Base-by-base conservation (phyloP, 2,888 invertebrate species). In the Pardosa pseudoannulata region DNA sequence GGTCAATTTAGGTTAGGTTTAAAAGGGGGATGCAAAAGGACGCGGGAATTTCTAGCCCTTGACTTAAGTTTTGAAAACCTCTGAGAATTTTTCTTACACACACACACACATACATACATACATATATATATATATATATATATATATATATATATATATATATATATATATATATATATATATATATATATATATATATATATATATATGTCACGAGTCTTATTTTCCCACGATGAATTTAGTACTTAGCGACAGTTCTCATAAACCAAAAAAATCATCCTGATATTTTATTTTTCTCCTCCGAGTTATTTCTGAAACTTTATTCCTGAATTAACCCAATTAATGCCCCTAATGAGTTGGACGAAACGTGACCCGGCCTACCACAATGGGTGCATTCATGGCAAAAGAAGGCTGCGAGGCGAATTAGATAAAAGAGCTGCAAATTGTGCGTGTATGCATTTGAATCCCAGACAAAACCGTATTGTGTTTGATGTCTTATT, bases 341-440 rank as follows among this genome's bases (percentile, higher is more conserved):
- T 56, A 56, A 56, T 56, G 23, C 11, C 23, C 3, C 1, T 56
- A 56, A 56, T 56, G 56, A 56, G 56, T 56, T 16, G 23, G 6
- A 0, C 23, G 56, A 19, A 56, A 56, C 11, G 3, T 23, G 19
- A 56, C 23, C 23, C 23, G 6, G 23, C 19, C 16, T 2, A 2
- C 46, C 19, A 56, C 56, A 56, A 56, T 23, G 56, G 23, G 23
- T 9, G 5, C 23, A 56, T 56, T 56, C 23, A 56, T 56, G 23
- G 3, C 23, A 2, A 11, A 2, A 3, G 6, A 23, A 56, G 19
- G 56, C n/a, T 56, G 5, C 23, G 23, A 41, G 65, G 50, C n/a
- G 36, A 79, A 70, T n/a, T n/a, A 79, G 39, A 32, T 68, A 72
- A 41, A 79, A 70, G 46, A 39, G 32, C 41, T 29, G 31, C 29